Conservation (phyloP, 2,888 invertebrate species). For the Odontocerum albicorne region DNA sequence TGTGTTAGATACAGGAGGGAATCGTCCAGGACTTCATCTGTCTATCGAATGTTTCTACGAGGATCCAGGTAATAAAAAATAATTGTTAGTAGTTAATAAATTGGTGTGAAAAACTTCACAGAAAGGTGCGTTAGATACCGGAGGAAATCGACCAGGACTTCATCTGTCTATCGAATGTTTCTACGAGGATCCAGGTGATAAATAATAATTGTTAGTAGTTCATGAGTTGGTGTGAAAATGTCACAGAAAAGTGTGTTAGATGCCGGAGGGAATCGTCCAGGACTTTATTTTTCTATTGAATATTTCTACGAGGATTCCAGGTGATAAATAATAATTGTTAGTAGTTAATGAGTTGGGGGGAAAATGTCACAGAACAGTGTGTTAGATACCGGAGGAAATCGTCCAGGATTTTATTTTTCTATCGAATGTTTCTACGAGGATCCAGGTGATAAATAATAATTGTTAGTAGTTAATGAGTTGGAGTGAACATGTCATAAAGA, state of each 20-base stretch:
- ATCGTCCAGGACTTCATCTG: constrained; percentile 48
- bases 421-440: constrained; percentile 56
- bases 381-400: constrained; percentile 46
- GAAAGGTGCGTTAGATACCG: too few species aligned
- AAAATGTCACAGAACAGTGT: constrained; percentile 55
- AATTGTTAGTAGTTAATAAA: neutral
- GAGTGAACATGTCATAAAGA: neutral
- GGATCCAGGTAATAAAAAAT: constrained; percentile 40
- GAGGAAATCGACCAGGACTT: too few species aligned
- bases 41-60: constrained; percentile 54
- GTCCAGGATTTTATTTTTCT: constrained; percentile 48
- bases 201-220: too few species aligned
- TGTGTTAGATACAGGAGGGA: constrained; percentile 47
- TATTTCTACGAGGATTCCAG: constrained; percentile 53
- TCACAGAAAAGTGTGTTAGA: neutral
- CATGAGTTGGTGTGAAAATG: neutral
- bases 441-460: constrained; percentile 33
- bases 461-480: neutral
- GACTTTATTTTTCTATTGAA: constrained; percentile 50
- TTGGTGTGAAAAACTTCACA: neutral
- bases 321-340: too few species aligned
- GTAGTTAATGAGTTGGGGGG: too few species aligned
- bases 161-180: constrained; percentile 51
- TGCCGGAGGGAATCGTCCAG: too few species aligned
- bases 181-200: constrained; percentile 48